Evolutionary conservation across 2,113 vertebrate species (phyloP).

Genomic region (Isurus oxyrinchus): DNA sequence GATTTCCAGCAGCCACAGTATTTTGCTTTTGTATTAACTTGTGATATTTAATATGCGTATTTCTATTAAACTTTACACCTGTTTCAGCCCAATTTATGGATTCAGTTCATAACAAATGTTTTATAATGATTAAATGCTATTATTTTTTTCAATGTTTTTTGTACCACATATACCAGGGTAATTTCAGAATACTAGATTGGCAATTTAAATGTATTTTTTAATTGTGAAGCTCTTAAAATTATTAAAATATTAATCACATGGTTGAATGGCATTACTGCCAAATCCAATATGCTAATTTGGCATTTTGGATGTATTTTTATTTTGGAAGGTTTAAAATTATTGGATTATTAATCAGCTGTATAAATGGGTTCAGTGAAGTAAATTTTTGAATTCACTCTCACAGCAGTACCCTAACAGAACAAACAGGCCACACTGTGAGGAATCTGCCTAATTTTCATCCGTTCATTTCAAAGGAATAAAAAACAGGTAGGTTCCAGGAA

Average conservation of each 20-base stretch:
- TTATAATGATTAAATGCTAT: background rate
- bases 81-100: background rate
- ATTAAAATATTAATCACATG: slow-evolving; percentile 30
- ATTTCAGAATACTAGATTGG: background rate
- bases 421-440: background rate
- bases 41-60: background rate
- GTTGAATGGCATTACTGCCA: slow-evolving; percentile 27
- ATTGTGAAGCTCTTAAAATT: background rate
- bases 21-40: background rate
- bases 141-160: background rate
- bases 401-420: background rate
- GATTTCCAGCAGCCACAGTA: background rate
- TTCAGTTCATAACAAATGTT: background rate
- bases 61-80: background rate
- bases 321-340: slow-evolving; percentile 22
- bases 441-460: background rate
- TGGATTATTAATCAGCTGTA: slow-evolving; percentile 21
- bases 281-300: background rate
- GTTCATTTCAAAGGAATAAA: background rate
- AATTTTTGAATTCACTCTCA: background rate
- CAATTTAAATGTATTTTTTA: slow-evolving; percentile 25
- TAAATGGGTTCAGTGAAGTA: background rate
- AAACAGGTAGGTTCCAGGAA: background rate
- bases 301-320: slow-evolving; percentile 7
- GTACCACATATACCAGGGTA: background rate